These are phyloP conservation scores for Schizopygopsis pylzovi DNA, from an alignment of 2,797 vertebrate species.

Conservation along the genomic window DNA sequence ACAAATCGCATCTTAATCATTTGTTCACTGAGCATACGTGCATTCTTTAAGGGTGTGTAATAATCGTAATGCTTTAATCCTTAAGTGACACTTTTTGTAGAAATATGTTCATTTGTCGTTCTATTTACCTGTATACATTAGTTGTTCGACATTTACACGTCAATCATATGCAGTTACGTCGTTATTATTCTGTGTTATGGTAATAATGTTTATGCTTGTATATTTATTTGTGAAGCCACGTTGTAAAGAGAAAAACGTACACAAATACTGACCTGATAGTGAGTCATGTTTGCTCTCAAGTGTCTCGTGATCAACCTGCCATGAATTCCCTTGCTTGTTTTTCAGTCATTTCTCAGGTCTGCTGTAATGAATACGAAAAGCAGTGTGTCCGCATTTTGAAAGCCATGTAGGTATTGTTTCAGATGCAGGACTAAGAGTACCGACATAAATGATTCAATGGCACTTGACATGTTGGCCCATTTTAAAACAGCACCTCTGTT, in stretches of 20 bases:
- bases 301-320: conserved; percentile 34
- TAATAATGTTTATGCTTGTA: background rate
- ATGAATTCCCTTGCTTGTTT: conserved; percentile 9
- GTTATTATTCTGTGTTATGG: background rate
- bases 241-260: background rate
- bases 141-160: background rate
- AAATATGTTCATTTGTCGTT: background rate
- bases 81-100: background rate
- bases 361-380: background rate
- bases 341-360: conserved; percentile 2
- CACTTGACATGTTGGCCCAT: background rate
- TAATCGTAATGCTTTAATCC: background rate
- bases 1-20: background rate
- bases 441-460: conserved; percentile 17
- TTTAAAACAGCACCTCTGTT: conserved; percentile 3
- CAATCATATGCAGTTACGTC: background rate
- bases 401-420: background rate
- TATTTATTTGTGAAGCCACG: conserved; percentile 4
- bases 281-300: background rate
- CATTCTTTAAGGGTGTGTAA: background rate
- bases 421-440: background rate
- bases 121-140: background rate
- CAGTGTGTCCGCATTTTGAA: background rate
- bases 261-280: conserved; percentile 13
- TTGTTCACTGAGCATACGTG: background rate